These are phyloP conservation scores for Abrostola tripartita DNA, from an alignment of 2,888 invertebrate genomes.

Conservation along the genomic window DNA sequence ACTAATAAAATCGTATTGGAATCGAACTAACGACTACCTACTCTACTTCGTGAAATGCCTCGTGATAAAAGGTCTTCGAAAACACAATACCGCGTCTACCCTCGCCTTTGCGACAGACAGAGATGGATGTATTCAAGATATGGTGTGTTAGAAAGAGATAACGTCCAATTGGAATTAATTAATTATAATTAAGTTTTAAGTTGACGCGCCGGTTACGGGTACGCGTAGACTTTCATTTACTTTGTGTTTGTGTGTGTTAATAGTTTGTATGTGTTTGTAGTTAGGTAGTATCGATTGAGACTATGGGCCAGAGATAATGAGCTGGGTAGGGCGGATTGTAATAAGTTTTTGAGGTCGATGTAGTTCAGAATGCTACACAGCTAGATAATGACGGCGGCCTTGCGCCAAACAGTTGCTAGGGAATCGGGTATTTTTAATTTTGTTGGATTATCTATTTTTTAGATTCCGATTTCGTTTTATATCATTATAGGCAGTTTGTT, in stretches of 20 bases:
- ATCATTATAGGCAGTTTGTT: constrained; percentile 55
- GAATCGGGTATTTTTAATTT: constrained; percentile 47
- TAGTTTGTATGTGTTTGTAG: constrained; percentile 76
- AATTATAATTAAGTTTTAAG: constrained; percentile 95
- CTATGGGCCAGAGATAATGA: constrained; percentile 86
- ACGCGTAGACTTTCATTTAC: constrained; percentile 82
- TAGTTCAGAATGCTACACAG: constrained; percentile 62
- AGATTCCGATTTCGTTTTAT: constrained; percentile 38
- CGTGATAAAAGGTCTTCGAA: constrained; percentile 87
- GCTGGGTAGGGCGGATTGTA: constrained; percentile 81
- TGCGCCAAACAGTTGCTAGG: constrained; percentile 38
- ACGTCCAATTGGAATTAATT: constrained; percentile 92
- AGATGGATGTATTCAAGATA: constrained; percentile 84
- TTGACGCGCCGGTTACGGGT: constrained; percentile 90
- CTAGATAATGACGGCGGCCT: constrained; percentile 58
- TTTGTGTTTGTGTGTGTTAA: constrained; percentile 77
- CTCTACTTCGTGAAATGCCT: constrained; percentile 83
- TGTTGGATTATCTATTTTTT: constrained; percentile 54
- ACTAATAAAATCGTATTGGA: constrained; percentile 86
- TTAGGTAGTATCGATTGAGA: constrained; percentile 82
- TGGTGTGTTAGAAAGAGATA: constrained; percentile 76
- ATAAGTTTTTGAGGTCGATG: constrained; percentile 83
- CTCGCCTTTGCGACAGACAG: constrained; percentile 74
- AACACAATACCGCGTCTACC: constrained; percentile 86
- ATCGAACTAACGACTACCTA: constrained; percentile 84